Conservation (phyloP, 2,113 vertebrate genomes). For the Rissa tridactyla region DNA sequence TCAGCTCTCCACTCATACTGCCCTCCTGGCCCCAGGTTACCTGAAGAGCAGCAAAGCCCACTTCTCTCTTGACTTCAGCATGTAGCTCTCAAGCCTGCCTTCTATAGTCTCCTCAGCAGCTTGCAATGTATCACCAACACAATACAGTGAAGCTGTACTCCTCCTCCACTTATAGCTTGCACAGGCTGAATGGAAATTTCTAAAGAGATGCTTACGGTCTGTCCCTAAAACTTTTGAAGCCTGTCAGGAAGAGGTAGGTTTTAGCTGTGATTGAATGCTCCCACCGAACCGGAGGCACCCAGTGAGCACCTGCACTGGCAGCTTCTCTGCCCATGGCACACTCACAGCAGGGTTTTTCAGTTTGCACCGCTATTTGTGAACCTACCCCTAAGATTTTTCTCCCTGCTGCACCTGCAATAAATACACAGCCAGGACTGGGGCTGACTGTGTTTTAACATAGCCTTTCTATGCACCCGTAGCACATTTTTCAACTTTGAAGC, state of each 20-base stretch:
- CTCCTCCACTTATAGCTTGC: not conserved
- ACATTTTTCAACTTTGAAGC: not conserved
- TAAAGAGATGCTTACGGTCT: not conserved
- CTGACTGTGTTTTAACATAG: not conserved
- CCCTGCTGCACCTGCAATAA: no score
- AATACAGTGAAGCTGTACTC: not conserved
- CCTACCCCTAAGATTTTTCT: not conserved
- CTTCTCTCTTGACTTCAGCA: not conserved
- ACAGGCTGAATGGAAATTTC: not conserved
- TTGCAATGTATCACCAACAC: no score
- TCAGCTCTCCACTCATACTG: not conserved
- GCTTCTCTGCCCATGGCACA: not conserved
- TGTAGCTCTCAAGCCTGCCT: not conserved
- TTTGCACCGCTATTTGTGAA: rapidly evolving
- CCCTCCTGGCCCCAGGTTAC: not conserved
- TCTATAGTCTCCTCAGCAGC: not conserved
- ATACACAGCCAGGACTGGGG: not conserved
- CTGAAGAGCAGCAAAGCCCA: not conserved
- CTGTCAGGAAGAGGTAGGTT: not conserved
- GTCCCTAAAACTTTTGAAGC: not conserved
- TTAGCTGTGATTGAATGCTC: not conserved
- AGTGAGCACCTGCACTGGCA: not conserved
- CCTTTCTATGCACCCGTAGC: rapidly evolving
- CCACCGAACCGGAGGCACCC: no score
- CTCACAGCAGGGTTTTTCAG: rapidly evolving